Conservation (phyloP, 2,797 vertebrate species). For the Sarcoramphus papa region DNA sequence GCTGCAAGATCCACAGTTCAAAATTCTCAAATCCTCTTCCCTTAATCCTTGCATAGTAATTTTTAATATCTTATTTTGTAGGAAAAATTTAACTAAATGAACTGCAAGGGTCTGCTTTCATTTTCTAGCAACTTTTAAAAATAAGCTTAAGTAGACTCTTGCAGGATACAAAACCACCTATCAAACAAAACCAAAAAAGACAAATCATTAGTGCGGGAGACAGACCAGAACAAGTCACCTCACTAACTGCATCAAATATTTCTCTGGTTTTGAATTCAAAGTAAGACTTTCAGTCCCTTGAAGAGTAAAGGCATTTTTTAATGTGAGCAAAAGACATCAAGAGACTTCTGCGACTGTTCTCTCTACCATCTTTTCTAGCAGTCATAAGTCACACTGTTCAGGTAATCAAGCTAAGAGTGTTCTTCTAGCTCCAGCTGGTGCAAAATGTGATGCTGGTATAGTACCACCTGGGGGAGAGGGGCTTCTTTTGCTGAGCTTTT, state of each 20-base stretch:
- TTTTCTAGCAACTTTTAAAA: neutral
- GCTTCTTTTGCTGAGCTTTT: neutral
- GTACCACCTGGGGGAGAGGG: neutral
- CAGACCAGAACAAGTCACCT: neutral
- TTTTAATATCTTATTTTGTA: neutral
- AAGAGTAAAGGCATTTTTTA: neutral
- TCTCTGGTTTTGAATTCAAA: neutral
- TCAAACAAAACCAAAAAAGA: neutral
- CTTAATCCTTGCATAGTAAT: neutral
- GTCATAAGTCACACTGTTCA: neutral
- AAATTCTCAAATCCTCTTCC: neutral
- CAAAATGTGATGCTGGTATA: neutral
- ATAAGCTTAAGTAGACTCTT: neutral
- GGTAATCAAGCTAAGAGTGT: neutral
- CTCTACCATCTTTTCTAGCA: neutral
- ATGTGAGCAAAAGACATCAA: neutral
- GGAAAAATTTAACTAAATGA: neutral
- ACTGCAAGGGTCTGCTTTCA: neutral
- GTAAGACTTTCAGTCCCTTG: neutral
- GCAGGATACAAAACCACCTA: neutral
- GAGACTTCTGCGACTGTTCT: neutral
- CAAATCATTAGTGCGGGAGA: neutral
- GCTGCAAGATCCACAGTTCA: neutral
- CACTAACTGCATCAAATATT: neutral
- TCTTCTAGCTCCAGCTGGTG: neutral